Conservation (phyloP, 2,888 invertebrate genomes). For the Callosobruchus maculatus region DNA sequence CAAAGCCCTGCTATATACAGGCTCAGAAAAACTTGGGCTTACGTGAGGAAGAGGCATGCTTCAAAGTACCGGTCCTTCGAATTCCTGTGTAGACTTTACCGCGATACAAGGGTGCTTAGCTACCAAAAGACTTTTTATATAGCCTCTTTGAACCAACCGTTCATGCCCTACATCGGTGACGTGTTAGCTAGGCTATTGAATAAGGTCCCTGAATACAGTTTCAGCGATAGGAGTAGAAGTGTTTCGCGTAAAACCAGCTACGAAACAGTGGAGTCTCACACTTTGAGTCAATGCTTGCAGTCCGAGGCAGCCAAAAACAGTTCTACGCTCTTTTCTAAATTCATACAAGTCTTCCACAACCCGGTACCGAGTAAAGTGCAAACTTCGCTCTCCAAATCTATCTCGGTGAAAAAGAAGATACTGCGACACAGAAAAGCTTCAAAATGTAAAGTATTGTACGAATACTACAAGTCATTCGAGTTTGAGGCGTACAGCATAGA, state of each 20-base stretch:
- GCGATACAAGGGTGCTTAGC: constrained; percentile 43
- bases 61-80: constrained; percentile 54
- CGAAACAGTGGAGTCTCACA: constrained; percentile 18
- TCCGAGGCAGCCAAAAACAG: constrained; percentile 9
- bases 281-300: constrained; percentile 7
- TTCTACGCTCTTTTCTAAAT: constrained; percentile 23
- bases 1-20: constrained; percentile 55
- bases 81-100: constrained; percentile 50
- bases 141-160: constrained; percentile 45
- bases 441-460: constrained; percentile 29
- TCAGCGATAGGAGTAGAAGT: constrained; percentile 16
- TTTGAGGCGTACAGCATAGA: constrained; percentile 39
- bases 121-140: constrained; percentile 49
- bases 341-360: constrained; percentile 22
- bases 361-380: constrained; percentile 4
- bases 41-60: constrained; percentile 51
- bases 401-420: constrained; percentile 5
- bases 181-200: constrained; percentile 47
- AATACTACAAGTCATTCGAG: constrained; percentile 36
- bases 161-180: constrained; percentile 52
- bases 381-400: background rate
- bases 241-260: constrained; percentile 20
- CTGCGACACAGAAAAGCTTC: constrained; percentile 9
- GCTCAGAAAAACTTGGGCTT: constrained; percentile 52
- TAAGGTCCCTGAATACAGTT: constrained; percentile 38